Evolutionary conservation across 2,888 invertebrate genomes (phyloP), one percentile per base, ranked within the genome.

Genomic region (Alcis repandata): DNA sequence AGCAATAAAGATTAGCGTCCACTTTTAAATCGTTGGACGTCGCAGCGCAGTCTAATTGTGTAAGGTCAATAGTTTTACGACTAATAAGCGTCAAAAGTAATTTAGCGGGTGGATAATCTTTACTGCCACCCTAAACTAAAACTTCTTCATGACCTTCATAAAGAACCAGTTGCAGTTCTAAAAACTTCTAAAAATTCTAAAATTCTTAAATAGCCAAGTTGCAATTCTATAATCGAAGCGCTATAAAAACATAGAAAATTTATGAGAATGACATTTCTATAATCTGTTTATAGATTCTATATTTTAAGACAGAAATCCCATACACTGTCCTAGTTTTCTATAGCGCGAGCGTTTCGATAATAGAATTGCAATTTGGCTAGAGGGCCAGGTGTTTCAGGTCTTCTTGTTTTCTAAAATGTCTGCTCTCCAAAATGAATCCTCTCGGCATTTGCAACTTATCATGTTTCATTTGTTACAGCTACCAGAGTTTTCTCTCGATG

Each of bases 401-500:
- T 27, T 4, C 27, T 27, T 4, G 38, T 38, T 38, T n/a, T n/a
- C 2, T n/a, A 17, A 9, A 1, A 1, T 41, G 2, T 41, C 8
- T 8, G 3, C 6, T 41, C 6, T 41, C 17, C 2, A 41, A 8
- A 36, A 36, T 36, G 36, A 9, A 1, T 7, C 1, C 36, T 11
- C 1, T 36, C n/a, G 2, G 46, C 22, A 46, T 27, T 20, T 33
- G 4, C 9, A 48, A 53, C 27, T 58, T 3, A 53, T 53, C 13
- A 46, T 36, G n/a, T 38, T 60, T 58, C 13, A 17, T 57, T 87
- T 84, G 79, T 85, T 88, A 20, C 86, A 93, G 93, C 89, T 93
- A 86, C 91, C 95, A 77, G 95, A 95, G 79, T 95, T 95, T 84
- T 92, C 94, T 69, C 91, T 94, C 84, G 95, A 95, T 90, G 94